Percentiles rank a stretch among this genome's conserved stretches.
phyloP scores from a whole-genome alignment of 2,113 vertebrate species.

The Heterochromis multidens region DNA sequence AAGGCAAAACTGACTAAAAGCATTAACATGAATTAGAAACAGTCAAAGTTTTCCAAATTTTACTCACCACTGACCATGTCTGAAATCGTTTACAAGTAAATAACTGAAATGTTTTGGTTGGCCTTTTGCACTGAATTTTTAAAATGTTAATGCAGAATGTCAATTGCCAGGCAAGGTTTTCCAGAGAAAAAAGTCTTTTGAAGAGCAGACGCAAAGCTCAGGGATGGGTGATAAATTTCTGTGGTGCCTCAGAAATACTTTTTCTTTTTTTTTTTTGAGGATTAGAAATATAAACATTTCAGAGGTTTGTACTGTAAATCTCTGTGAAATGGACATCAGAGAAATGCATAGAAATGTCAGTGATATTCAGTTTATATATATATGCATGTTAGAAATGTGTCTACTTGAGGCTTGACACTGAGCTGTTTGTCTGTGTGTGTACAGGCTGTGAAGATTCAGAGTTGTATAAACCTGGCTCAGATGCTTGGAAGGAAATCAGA shows the following conservation, averaged over 20 bases:
- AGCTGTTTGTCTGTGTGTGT: not conserved
- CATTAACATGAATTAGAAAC: not conserved
- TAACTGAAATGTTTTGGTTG: not conserved
- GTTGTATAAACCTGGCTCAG: slow-evolving; percentile 3
- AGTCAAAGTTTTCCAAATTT: not conserved
- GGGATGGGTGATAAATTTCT: not conserved
- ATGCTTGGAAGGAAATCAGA: not conserved
- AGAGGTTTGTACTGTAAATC: not conserved
- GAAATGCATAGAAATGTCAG: not conserved
- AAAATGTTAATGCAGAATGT: not conserved
- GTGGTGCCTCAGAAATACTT: not conserved
- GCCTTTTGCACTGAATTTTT: not conserved
- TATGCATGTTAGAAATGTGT: not conserved
- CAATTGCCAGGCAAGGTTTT: not conserved
- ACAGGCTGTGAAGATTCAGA: not conserved
- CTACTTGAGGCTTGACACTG: not conserved
- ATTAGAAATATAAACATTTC: not conserved
- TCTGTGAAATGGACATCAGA: not conserved
- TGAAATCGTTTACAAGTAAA: not conserved
- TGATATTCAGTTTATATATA: not conserved
- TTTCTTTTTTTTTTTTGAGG: not conserved
- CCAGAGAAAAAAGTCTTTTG: not conserved
- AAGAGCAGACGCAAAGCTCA: not conserved
- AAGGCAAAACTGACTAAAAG: not conserved
- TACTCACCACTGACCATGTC: not conserved